Evolutionary conservation across 2,113 vertebrate species (phyloP).

Genomic region (Pomatorhinus ruficollis): DNA sequence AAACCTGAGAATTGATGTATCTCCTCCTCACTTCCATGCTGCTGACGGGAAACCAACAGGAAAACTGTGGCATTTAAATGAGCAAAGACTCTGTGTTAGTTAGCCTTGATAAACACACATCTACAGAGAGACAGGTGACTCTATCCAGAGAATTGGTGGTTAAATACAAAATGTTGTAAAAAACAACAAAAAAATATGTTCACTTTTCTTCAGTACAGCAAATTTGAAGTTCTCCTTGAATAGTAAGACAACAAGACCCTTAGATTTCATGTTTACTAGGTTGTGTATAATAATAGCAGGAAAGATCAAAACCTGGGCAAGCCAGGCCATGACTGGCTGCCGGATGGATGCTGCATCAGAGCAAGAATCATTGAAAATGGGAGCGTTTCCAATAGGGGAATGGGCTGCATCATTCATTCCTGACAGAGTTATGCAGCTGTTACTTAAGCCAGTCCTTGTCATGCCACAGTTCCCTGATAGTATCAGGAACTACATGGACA

Average conservation of each 20-base stretch:
- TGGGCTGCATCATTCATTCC: neutral
- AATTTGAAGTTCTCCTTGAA: neutral
- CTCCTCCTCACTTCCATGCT: neutral
- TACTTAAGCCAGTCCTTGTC: constrained; percentile 38
- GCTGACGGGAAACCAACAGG: neutral
- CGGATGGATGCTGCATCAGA: accelerated
- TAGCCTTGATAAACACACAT: neutral
- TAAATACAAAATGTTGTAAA: neutral
- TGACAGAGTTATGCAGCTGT: constrained; percentile 17
- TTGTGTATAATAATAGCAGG: neutral
- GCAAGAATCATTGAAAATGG: neutral
- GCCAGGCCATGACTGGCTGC: neutral
- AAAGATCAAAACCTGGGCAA: neutral
- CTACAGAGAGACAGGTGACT: neutral
- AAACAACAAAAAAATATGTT: neutral
- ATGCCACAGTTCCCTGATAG: constrained; percentile 30
- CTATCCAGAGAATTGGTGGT: neutral
- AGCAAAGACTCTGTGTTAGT: neutral
- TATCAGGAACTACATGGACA: constrained; percentile 30
- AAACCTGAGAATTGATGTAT: neutral
- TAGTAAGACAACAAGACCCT: neutral
- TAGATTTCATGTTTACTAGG: neutral
- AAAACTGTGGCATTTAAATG: neutral
- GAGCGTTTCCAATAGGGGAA: constrained; percentile 26
- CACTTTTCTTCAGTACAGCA: neutral